Evolutionary conservation across 2,797 vertebrate genomes (phyloP), one percentile per base, ranked within the genome.

Genomic region (Denticeps clupeoides): DNA sequence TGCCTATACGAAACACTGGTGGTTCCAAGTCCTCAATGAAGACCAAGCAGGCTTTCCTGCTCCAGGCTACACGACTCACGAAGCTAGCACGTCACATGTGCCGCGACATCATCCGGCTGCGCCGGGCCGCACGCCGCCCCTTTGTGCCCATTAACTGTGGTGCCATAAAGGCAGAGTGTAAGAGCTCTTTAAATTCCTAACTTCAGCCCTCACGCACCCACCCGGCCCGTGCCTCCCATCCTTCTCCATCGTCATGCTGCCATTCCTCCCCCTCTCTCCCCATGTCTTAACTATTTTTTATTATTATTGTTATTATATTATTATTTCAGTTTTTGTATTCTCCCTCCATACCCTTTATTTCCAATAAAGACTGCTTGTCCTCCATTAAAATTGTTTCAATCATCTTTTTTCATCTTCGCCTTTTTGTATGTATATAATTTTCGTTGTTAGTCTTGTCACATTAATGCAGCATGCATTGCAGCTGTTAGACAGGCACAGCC

Each of bases 91-190:
- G 90, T 64, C 90, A 93, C 85, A 91, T 96, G 89, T 96, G 92
- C 87, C 93, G 88, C 75, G 91, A 92, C 67, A 82, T 92, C 77
- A 90, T 97, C 72, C 88, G 83, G 79, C 87, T 95, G 88, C 91
- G 89, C 79, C 91, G 90, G 57, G 91, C 93, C 45, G 93, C 91
- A 16, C 88, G 92, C 85, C 87, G 89, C 67, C 92, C 93, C 66
- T 97, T 95, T 93, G 85, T 93, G 80, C 91, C 92, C 84, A 94
- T 97, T 92, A 95, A 97, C 89, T 93, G 89, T 90, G 93, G 90
- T 81, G 90, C 92, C 87, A 87, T 97, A 90, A 95, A 93, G 90
- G 92, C 93, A 88, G 90, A 97, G 91, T 97, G 93, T 96, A 95
- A 97, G 93, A 93, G 87, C 88, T 86, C 93, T 90, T 94, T 93